These are phyloP conservation scores for Proteles cristata DNA, from an alignment of 2,113 vertebrate genomes.

Conservation along the genomic window DNA sequence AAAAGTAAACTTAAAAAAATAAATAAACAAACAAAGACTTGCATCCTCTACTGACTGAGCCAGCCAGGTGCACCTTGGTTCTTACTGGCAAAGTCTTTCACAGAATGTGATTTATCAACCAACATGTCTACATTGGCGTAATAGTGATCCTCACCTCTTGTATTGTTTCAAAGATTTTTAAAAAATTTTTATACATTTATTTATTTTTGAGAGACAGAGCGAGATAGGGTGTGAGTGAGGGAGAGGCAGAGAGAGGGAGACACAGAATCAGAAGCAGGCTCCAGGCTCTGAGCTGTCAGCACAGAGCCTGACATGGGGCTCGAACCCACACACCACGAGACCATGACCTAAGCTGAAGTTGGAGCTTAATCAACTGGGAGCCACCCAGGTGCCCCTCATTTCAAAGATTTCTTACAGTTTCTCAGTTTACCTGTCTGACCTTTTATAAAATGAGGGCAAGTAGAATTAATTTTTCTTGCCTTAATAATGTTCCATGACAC, in stretches of 20 bases:
- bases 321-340: too few species aligned
- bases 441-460: neutral
- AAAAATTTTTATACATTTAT: too few species aligned
- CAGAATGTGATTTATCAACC: neutral
- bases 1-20: too few species aligned
- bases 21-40: neutral
- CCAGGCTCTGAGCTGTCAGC: too few species aligned
- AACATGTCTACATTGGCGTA: neutral
- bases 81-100: neutral
- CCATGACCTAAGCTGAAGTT: too few species aligned
- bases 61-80: neutral
- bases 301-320: too few species aligned
- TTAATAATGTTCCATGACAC: neutral
- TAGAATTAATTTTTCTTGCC: neutral
- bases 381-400: neutral
- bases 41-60: neutral
- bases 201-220: too few species aligned
- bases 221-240: too few species aligned
- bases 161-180: neutral
- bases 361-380: too few species aligned
- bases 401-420: neutral
- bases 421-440: neutral
- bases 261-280: too few species aligned
- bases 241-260: too few species aligned
- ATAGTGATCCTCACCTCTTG: neutral